These are phyloP conservation scores for Etheostoma perlongum DNA, from an alignment of 2,797 vertebrate species.

Conservation along the genomic window DNA sequence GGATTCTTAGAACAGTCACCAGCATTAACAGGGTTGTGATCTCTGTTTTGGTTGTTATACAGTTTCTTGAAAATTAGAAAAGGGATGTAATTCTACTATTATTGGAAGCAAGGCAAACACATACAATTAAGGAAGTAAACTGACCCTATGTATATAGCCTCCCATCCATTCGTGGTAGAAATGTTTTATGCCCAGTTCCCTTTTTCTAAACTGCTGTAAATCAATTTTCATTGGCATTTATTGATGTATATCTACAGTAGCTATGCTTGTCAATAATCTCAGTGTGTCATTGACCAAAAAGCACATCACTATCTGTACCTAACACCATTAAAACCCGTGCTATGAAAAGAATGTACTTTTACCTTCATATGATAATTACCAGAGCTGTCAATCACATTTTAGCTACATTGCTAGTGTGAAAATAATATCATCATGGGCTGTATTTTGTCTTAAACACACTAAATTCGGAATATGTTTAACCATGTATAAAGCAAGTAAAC, in stretches of 20 bases:
- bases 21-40: constrained; percentile 4
- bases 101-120: constrained; percentile 32
- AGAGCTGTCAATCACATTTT: background rate
- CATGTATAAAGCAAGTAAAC: background rate
- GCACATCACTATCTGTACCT: constrained; percentile 17
- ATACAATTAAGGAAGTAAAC: constrained; percentile 49
- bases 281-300: background rate
- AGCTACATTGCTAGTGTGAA: fast-evolving
- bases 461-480: background rate
- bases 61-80: constrained; percentile 7
- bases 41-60: constrained; percentile 1
- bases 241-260: constrained; percentile 22
- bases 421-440: background rate
- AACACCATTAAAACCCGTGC: background rate
- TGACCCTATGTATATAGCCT: background rate
- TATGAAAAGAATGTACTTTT: constrained; percentile 27
- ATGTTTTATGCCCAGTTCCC: constrained; percentile 61
- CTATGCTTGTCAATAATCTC: constrained; percentile 18
- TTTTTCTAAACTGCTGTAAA: constrained; percentile 54
- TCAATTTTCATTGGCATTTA: constrained; percentile 34
- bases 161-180: constrained; percentile 14
- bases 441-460: background rate
- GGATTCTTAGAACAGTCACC: background rate
- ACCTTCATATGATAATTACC: constrained; percentile 9
- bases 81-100: constrained; percentile 16